Percentiles rank a stretch among this genome's conserved stretches.
These are phyloP conservation scores for Amiota minor DNA, from an alignment of 2,888 invertebrate genomes.

Conservation along the genomic window DNA sequence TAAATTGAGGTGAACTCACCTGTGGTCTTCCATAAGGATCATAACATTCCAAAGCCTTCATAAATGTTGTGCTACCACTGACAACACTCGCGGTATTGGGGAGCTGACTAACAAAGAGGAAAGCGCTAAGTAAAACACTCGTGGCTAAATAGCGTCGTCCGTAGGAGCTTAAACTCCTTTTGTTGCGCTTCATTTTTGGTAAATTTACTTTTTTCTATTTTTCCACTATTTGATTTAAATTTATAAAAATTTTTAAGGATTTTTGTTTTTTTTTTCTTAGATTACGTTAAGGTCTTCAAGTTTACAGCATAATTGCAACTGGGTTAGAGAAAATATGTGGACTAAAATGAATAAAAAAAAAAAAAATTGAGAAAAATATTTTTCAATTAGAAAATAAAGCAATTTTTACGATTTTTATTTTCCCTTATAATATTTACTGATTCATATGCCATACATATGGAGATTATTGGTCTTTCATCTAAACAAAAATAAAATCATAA, in stretches of 20 bases:
- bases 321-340: constrained; percentile 47
- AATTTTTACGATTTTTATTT: not conserved
- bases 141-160: constrained; percentile 51
- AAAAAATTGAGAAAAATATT: not conserved
- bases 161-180: constrained; percentile 62
- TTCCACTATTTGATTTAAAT: constrained; percentile 30
- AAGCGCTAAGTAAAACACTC: constrained; percentile 48
- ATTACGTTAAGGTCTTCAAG: constrained; percentile 36
- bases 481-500: constrained; percentile 11
- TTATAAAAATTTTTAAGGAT: constrained; percentile 35
- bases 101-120: constrained; percentile 37
- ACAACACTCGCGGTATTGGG: constrained; percentile 57
- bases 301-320: constrained; percentile 54
- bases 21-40: constrained; percentile 76
- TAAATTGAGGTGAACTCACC: constrained; percentile 68
- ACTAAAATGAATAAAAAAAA: constrained; percentile 46
- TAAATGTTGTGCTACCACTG: constrained; percentile 66
- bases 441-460: constrained; percentile 61
- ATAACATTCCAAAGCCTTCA: constrained; percentile 75
- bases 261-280: constrained; percentile 27
- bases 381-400: not conserved
- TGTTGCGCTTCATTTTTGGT: constrained; percentile 65
- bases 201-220: constrained; percentile 33
- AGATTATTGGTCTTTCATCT: not conserved
- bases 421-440: not conserved